Percentiles rank a stretch among this genome's conserved stretches.
Evolutionary conservation across 2,797 vertebrate species (phyloP).

Genomic region (Neoniphon sammara): DNA sequence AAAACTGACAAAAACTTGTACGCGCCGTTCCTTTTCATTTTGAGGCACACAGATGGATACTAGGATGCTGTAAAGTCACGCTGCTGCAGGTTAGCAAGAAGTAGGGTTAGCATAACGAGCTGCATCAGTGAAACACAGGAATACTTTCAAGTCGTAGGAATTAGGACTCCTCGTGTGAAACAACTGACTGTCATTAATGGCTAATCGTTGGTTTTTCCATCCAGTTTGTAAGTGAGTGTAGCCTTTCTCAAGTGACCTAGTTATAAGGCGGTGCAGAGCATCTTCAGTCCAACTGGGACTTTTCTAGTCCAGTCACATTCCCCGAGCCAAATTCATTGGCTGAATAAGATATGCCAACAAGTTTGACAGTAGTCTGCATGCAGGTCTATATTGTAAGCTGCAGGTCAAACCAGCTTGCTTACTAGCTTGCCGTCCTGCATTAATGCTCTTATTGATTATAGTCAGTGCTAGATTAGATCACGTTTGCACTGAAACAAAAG

Average conservation of each 20-base stretch:
- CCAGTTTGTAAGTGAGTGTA: too few species aligned
- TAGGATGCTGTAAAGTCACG: too few species aligned
- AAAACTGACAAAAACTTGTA: conserved; percentile 83
- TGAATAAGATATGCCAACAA: conserved; percentile 17
- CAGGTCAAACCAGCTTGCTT: conserved; percentile 1
- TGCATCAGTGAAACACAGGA: too few species aligned
- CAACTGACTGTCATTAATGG: too few species aligned
- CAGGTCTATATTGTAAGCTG: background rate
- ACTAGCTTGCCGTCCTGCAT: background rate
- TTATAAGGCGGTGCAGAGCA: too few species aligned
- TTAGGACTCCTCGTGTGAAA: too few species aligned
- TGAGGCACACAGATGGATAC: background rate
- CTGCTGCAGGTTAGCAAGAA: background rate
- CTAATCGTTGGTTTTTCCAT: too few species aligned
- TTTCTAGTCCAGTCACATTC: conserved; percentile 9
- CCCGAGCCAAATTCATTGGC: background rate
- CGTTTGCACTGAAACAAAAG: too few species aligned
- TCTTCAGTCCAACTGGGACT: background rate
- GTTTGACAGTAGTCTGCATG: background rate
- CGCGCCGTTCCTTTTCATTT: conserved; percentile 81
- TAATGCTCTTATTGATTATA: background rate
- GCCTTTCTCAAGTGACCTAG: too few species aligned
- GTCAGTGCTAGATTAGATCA: too few species aligned
- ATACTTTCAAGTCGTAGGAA: too few species aligned
- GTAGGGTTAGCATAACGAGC: too few species aligned